Conservation (phyloP, 92 coral and sea anemone species). For the Zoanthus gigantus region DNA sequence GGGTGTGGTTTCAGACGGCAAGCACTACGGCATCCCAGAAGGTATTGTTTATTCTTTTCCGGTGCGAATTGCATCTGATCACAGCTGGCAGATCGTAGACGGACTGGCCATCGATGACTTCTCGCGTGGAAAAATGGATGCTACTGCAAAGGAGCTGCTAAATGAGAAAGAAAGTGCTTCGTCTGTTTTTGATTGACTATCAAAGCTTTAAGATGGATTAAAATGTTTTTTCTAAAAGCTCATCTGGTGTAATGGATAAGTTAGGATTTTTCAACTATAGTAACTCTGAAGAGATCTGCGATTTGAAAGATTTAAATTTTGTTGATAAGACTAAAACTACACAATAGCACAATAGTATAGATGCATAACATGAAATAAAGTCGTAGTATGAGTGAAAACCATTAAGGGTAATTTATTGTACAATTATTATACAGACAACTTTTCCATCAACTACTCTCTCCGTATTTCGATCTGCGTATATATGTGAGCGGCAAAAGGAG, state of each 20-base stretch:
- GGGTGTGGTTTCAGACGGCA: conserved; percentile 96
- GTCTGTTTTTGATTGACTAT: conserved; percentile 30
- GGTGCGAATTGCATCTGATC: conserved; percentile 53
- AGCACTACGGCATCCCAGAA: conserved; percentile 85
- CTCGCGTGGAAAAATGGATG: conserved; percentile 94
- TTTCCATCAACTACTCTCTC: too few species aligned
- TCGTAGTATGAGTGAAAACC: too few species aligned
- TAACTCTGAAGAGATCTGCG: too few species aligned
- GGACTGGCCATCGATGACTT: conserved; percentile 86
- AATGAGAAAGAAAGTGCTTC: conserved; percentile 70
- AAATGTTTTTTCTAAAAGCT: not conserved
- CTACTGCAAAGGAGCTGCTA: conserved; percentile 86
- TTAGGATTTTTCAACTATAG: not conserved
- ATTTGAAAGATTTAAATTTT: too few species aligned
- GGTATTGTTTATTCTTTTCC: conserved; percentile 96
- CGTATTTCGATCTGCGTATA: too few species aligned
- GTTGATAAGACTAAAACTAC: too few species aligned
- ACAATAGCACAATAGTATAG: too few species aligned
- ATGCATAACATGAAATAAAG: too few species aligned
- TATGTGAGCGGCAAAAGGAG: too few species aligned
- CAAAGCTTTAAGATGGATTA: not conserved
- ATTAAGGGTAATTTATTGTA: too few species aligned
- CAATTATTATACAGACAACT: too few species aligned
- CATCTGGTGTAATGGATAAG: not conserved
- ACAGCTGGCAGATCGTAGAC: conserved; percentile 77